phyloP scores from a whole-genome alignment of 1,140 invertebrate genomes.

The Cherax destructor region DNA sequence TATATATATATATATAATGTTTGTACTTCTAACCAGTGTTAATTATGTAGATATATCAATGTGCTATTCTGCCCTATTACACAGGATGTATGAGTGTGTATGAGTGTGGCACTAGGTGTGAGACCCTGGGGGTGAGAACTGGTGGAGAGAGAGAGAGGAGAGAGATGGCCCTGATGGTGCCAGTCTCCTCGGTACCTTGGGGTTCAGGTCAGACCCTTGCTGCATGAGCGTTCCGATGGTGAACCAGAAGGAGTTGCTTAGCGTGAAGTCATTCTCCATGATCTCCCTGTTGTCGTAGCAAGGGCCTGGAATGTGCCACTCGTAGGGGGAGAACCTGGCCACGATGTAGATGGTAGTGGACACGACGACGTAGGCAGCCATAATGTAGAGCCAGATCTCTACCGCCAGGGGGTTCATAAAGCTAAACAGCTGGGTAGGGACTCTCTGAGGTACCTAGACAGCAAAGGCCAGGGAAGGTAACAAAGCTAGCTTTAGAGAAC shows the following conservation, averaged over 20 bases:
- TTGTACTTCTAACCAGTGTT: too few relatives aligned
- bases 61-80: too few relatives aligned
- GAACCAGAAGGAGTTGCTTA: slow-evolving; percentile 96
- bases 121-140: not conserved
- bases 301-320: slow-evolving; percentile 82
- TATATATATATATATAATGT: too few relatives aligned
- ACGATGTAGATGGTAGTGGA: slow-evolving; percentile 79
- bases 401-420: slow-evolving; percentile 80
- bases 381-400: slow-evolving; percentile 82
- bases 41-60: too few relatives aligned
- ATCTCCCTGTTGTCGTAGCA: slow-evolving; percentile 86
- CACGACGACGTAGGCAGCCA: slow-evolving; percentile 78
- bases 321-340: slow-evolving; percentile 76
- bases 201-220: slow-evolving; percentile 92
- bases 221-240: slow-evolving; percentile 96
- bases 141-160: not conserved
- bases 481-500: not conserved
- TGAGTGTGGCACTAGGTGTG: not conserved
- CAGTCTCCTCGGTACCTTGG: slow-evolving; percentile 80
- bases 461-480: slow-evolving; percentile 5
- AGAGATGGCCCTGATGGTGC: not conserved
- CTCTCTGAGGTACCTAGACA: slow-evolving; percentile 73
- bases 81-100: too few relatives aligned
- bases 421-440: slow-evolving; percentile 79
- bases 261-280: slow-evolving; percentile 92